A percentile compares a stretch with the other conserved stretches of the same genome.
Conservation (phyloP, 2,113 vertebrate genomes). For the Nasalis larvatus region DNA sequence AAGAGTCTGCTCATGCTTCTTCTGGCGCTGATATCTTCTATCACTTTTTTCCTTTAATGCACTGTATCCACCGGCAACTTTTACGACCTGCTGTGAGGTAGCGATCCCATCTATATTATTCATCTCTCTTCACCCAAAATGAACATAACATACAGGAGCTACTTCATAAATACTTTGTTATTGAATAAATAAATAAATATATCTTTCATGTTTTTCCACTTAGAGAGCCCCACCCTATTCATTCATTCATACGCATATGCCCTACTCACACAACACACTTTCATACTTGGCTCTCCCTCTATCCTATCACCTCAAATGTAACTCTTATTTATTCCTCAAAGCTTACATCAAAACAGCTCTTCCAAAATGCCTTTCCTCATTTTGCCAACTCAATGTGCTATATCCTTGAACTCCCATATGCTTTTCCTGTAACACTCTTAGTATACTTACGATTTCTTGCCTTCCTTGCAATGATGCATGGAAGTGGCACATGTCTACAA, state of each 20-base stretch:
- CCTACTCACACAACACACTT: not conserved
- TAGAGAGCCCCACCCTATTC: not conserved
- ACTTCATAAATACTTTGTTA: constrained; percentile 25
- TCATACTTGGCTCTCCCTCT: not conserved
- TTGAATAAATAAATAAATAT: constrained; percentile 12
- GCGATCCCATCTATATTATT: not conserved
- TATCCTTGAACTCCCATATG: not conserved
- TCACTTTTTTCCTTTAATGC: not conserved
- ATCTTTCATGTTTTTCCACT: not conserved
- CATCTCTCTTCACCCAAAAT: not conserved
- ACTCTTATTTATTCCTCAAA: not conserved
- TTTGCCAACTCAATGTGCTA: not conserved
- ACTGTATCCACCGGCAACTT: not conserved
- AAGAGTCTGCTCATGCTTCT: not conserved
- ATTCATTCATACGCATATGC: not conserved
- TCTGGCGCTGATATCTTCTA: not conserved
- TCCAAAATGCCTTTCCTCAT: not conserved
- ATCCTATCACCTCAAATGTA: not conserved
- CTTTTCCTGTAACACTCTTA: not conserved
- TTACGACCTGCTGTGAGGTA: not conserved
- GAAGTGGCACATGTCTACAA: not conserved
- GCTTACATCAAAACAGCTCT: not conserved
- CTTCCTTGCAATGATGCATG: not conserved
- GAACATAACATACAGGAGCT: not conserved
- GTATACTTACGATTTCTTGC: not conserved